A percentile compares a stretch with the other conserved stretches of the same genome.
phyloP scores from a whole-genome alignment of 2,113 vertebrate species.

The Bufo bufo region DNA sequence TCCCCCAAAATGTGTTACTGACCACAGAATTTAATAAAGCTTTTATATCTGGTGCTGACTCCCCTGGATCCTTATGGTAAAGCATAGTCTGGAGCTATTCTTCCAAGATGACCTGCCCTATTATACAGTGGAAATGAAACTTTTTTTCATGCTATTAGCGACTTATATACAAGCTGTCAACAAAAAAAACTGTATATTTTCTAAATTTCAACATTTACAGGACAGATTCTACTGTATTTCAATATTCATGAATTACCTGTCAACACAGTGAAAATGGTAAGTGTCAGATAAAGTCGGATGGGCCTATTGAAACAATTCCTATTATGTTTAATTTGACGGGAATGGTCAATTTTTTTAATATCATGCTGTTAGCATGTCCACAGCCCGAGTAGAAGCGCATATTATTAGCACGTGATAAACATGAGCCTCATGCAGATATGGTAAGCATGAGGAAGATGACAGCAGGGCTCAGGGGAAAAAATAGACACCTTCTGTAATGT shows the following conservation, averaged over 20 bases:
- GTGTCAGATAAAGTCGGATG: constrained; percentile 17
- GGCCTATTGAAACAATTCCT: not conserved
- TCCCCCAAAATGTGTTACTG: no score
- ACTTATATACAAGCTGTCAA: not conserved
- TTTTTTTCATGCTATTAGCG: not conserved
- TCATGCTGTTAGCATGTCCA: not conserved
- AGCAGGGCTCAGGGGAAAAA: not conserved
- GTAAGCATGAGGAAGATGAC: not conserved
- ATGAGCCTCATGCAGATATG: not conserved
- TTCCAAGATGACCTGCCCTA: no score
- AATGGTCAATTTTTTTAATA: not conserved
- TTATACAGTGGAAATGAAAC: not conserved
- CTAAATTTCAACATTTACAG: constrained; percentile 10
- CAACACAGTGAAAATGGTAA: not conserved
- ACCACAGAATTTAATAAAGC: no score
- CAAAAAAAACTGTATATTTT: constrained; percentile 13
- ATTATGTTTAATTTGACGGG: constrained; percentile 49
- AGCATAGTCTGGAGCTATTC: no score
- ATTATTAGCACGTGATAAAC: constrained; percentile 20
- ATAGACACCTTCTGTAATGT: not conserved
- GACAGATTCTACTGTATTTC: constrained; percentile 1
- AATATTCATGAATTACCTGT: constrained; percentile 35
- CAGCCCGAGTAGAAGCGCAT: not conserved
- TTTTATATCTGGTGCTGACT: no score
- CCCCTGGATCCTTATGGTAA: no score